Evolutionary conservation across 1,140 invertebrate genomes (phyloP).

Genomic region (Diorhabda elongata): DNA sequence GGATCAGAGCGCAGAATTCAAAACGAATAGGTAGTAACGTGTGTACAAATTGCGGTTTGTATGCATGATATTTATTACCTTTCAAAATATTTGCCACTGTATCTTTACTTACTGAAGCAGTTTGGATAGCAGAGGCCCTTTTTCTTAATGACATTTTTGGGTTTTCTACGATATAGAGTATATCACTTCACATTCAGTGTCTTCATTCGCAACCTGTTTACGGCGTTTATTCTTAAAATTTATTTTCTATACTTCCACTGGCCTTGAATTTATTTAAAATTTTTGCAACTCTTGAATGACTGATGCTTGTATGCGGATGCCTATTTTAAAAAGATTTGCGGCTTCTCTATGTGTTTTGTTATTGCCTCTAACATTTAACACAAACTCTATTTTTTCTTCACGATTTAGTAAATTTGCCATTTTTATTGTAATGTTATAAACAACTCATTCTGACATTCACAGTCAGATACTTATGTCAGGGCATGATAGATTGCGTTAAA

Average conservation of each 20-base stretch:
- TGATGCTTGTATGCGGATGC: neutral
- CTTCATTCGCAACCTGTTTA: neutral
- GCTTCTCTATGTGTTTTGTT: neutral
- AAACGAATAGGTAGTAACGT: too few species aligned
- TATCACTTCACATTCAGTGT: neutral
- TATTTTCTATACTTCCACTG: neutral
- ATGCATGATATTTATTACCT: too few species aligned
- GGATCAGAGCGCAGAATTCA: too few species aligned
- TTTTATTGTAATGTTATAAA: neutral
- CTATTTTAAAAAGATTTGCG: neutral
- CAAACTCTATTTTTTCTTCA: neutral
- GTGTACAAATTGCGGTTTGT: too few species aligned
- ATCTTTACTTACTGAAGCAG: neutral
- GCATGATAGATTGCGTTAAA: too few species aligned
- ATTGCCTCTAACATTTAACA: neutral
- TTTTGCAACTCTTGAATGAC: neutral
- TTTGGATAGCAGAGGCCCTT: neutral
- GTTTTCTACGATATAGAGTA: neutral
- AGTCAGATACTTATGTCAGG: too few species aligned
- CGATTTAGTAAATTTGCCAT: neutral
- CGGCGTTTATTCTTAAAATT: neutral
- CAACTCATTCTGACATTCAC: too few species aligned
- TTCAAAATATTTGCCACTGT: neutral
- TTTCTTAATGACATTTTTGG: neutral
- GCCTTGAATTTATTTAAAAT: neutral